Evolutionary conservation across 2,797 vertebrate genomes (phyloP), one percentile per base, ranked within the genome.

Genomic region (Diglossa cyanea): DNA sequence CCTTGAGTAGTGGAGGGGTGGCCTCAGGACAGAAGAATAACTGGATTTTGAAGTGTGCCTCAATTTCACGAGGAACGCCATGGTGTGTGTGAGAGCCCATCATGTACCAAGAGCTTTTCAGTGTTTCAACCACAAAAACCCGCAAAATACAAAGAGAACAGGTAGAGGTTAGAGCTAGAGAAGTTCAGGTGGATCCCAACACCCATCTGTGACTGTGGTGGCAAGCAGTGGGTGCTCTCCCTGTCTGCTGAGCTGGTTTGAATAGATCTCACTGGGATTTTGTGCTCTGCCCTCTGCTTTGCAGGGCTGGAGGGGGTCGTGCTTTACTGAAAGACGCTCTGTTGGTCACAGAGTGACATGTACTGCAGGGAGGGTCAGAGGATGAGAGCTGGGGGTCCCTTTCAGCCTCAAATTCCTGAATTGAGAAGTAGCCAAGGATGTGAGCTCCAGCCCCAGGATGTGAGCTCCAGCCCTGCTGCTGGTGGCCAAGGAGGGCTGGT

Each of bases 301-400:
- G 12, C 0, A 0, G 17, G 35, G 30, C 65, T 93, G 65, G 42
- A 80, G 58, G 62, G 14, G 6, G 16, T 62, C 1, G 2, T 8
- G 2, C 39, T 81, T 75, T 45, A 21, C 42, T 25, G n/a, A 40
- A 53, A 45, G 68, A 24, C 17, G 21, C 6, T 2, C 1, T 63
- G 6, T 37, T 76, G 44, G 25, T 79, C 21, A 15, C 51, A 30
- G 78, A 67, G 76, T 1, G 7, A 30, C 5, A 8, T 0, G 3
- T 53, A 30, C 17, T 7, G 3, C 30, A 65, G 50, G 25, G 39
- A 40, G 12, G 13, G 19, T 85, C 31, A 25, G n/a, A 63, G 53
- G 7, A 26, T 23, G 19, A 42, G 48, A 63, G 20, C 48, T 51
- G 17, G 8, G 19, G 12, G 11, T 35, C 28, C 13, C 19, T 68